Percentiles rank a stretch among this genome's conserved stretches.
Conservation (phyloP, 1,140 invertebrate species). For the Rhynchophorus ferrugineus region DNA sequence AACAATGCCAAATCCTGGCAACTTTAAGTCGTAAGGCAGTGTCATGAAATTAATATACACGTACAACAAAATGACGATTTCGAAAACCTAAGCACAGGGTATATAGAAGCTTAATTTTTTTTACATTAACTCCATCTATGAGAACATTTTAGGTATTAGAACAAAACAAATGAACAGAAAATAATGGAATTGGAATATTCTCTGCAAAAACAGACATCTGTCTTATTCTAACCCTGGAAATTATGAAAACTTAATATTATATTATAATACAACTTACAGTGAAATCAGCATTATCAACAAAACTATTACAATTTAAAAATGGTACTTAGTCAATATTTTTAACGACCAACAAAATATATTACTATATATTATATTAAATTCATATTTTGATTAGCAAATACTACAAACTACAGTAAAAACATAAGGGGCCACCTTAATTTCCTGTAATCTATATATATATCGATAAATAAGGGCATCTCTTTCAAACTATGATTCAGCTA, state of each 20-base stretch:
- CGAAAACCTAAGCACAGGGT: not conserved
- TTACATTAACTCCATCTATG: conserved; percentile 1
- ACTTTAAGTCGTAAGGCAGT: conserved; percentile 11
- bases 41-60: conserved; percentile 2
- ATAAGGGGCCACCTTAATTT: conserved; percentile 18
- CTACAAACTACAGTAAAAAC: conserved; percentile 13
- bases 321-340: conserved; percentile 16
- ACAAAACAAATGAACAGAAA: not conserved
- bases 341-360: conserved; percentile 24
- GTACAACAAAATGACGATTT: not conserved
- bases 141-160: not conserved
- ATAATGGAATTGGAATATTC: not conserved
- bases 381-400: conserved; percentile 22
- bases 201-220: not conserved
- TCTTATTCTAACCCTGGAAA: conserved; percentile 5
- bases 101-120: conserved; percentile 3
- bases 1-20: conserved; percentile 2
- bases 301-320: conserved; percentile 22
- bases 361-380: conserved; percentile 23
- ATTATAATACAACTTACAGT: conserved; percentile 18
- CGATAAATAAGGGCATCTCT: not conserved
- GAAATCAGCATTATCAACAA: conserved; percentile 17
- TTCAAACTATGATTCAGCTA: not conserved
- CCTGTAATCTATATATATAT: not conserved
- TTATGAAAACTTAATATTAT: conserved; percentile 18